Evolutionary conservation across 2,113 vertebrate genomes (phyloP), one percentile per base, ranked within the genome.

Genomic region (Tinamus guttatus): DNA sequence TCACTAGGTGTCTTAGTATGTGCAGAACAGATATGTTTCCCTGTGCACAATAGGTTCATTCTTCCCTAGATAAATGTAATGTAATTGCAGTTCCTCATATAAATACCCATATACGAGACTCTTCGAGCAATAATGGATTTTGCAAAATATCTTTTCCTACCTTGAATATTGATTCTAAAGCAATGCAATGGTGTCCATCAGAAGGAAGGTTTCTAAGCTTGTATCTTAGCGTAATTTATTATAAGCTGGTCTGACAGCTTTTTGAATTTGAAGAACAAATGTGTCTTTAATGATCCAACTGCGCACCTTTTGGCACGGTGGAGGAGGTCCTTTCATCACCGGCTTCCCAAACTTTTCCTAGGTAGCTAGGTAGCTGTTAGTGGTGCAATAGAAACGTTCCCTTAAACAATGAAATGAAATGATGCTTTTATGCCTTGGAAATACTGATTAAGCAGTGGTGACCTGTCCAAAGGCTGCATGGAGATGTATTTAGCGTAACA

Each of bases 61-160:
- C 94, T 96, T 93, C 52, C 49, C 67, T 71, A 59, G 84, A 59
- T 84, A 96, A 96, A 96, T 89, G 83, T 52, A 89, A 89, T 82
- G 89, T 96, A 96, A 95, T 93, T 96, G 76, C 71, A 80, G 64
- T 91, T 95, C 69, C 92, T 94, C 91, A 94, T 96, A 89, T 95
- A 94, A 97, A 95, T 88, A 91, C 54, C 22, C 83, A 47, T 34
- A 13, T 74, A 60, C 81, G 89, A 93, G 59, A 43, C 76, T 84
- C 85, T 79, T 54, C 36, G 83, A 94, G 21, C 43, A 91, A 13
- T 62, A 90, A 94, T 87, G 87, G 77, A 65, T 94, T 94, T 92
- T 89, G 49, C 49, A 85, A 86, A 89, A 86, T 84, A 43, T 60
- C 93, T 95, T 84, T 5, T 67, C 36, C 27, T 81, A 7, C 3